Conservation (phyloP, 37 sponge, comb jelly and placozoan species). For the Halichondria panicea region DNA sequence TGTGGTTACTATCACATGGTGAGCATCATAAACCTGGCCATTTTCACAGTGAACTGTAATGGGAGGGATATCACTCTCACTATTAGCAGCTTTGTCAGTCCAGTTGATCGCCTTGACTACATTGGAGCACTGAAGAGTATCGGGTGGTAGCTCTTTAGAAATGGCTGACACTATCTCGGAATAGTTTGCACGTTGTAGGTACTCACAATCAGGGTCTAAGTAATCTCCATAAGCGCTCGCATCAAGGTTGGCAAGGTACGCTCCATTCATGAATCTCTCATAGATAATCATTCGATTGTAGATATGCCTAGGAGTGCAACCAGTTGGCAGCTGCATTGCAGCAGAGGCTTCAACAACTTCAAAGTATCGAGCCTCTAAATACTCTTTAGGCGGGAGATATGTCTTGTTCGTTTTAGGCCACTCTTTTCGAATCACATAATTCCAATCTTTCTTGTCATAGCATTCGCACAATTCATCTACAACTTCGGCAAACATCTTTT, state of each 20-base stretch:
- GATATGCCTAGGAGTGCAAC: background rate
- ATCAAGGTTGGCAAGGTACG: too few species aligned
- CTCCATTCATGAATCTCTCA: too few species aligned
- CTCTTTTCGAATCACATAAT: background rate
- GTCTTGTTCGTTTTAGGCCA: too few species aligned
- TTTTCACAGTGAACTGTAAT: slow-evolving; percentile 15
- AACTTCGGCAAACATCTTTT: slow-evolving; percentile 12
- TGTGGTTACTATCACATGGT: slow-evolving; percentile 82
- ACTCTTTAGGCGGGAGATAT: too few species aligned
- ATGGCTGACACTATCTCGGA: slow-evolving; percentile 2
- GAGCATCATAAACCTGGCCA: slow-evolving; percentile 41
- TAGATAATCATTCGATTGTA: background rate
- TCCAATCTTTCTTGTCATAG: slow-evolving; percentile 14
- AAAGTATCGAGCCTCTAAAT: background rate
- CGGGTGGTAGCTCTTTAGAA: background rate
- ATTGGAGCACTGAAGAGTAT: slow-evolving; percentile 4
- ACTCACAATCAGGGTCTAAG: background rate
- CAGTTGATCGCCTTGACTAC: slow-evolving; percentile 28
- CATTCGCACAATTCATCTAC: slow-evolving; percentile 7
- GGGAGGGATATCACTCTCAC: background rate
- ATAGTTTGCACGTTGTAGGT: background rate
- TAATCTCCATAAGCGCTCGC: too few species aligned
- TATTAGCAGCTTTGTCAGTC: background rate
- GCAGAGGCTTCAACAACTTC: background rate
- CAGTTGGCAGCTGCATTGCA: background rate